Base-by-base conservation (phyloP, 2,113 vertebrate genomes). In the Oxyruncus cristatus region DNA sequence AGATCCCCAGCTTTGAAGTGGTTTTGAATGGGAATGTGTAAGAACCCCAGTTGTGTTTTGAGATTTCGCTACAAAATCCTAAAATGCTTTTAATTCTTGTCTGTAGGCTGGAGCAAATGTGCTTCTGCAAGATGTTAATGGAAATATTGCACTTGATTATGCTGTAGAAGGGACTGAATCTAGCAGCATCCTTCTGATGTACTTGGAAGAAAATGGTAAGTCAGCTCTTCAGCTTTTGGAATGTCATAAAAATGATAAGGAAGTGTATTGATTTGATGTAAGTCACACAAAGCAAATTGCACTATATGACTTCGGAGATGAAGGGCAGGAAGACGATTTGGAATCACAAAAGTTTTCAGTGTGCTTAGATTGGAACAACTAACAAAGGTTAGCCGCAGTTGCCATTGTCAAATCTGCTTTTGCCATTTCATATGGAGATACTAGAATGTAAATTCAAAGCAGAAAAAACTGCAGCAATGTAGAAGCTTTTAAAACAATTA, bases 201-300 rank as follows among this genome's bases (percentile, higher is more conserved):
- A 99, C 96, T 97, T 99, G 94, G 99, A 99, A 93, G 99, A 99
- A 95, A 99, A 99, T 4, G 99, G 99, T 99, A 99, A 92, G 97
- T 63, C 42, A 73, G 9, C 33, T 28, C 41, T 85, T 96, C 52
- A 42, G 39, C 14, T 72, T 81, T 62, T 85, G 37, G n/a, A 89
- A 44, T 53, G 55, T 46, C 32, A 42, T 62, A 44, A 85, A 85
- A 44, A 5, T 6, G 0, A 55, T 79, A 73, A 67, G 12, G 22
- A 59, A 35, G 14, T n/a, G n/a, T 70, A 76, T 41, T 90, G 24
- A 55, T 39, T 44, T 86, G 11, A 66, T 18, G 1, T 28, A 55
- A 74, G 32, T 71, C 10, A 59, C 22, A 32, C 30, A 46, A 46
- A 73, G 8, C 12, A 5, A 47, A 23, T 44, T 77, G 49, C 88